Evolutionary conservation across 2,797 vertebrate species (phyloP), one percentile per base, ranked within the genome.

Genomic region (Pteropus rufus): DNA sequence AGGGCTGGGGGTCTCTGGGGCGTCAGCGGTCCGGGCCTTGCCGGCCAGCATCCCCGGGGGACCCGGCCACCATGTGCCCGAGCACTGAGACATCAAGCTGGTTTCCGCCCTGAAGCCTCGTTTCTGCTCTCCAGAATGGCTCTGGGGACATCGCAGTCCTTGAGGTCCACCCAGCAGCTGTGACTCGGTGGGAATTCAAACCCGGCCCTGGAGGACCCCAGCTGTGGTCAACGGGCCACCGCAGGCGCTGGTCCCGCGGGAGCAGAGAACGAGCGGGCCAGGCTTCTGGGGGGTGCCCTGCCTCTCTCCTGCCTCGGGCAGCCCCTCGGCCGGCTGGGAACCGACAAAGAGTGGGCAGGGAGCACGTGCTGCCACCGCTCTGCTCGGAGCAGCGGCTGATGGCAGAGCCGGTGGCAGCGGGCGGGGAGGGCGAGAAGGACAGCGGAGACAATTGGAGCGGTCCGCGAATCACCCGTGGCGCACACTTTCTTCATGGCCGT

Each of bases 21-120:
- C 0, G 0, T 18, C 34, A 9, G 60, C 8, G 4, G 5, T 21
- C n/a, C 7, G 0, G 4, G 21, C 34, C 29, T 2, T 14, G 10
- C 64, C 54, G 5, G 34, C 1, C 1, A 0, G n/a, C 29, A 5
- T 14, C 4, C 46, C 54, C 0, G 0, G 1, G 34, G 31, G 58
- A 14, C n/a, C 3, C 2, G 2, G 75, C 19, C 7, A 0, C 29
- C 10, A 5, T 0, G 52, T 11, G 5, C 10, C 73, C 12, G 4
- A 16, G 8, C 34, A 1, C 31, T 3, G 3, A 26, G 62, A 44
- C 3, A 0, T 0, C 0, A 29, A 14, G 14, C 46, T 29, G 15
- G 7, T 19, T 14, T 31, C 49, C 0, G 4, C 65, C 83, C 62
- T 16, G 34, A 23, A 58, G 29, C 73, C 31, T 12, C 2, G 0